Evolutionary conservation across 2,888 invertebrate genomes (phyloP).

Genomic region (Caenorhabditis doughertyi): DNA sequence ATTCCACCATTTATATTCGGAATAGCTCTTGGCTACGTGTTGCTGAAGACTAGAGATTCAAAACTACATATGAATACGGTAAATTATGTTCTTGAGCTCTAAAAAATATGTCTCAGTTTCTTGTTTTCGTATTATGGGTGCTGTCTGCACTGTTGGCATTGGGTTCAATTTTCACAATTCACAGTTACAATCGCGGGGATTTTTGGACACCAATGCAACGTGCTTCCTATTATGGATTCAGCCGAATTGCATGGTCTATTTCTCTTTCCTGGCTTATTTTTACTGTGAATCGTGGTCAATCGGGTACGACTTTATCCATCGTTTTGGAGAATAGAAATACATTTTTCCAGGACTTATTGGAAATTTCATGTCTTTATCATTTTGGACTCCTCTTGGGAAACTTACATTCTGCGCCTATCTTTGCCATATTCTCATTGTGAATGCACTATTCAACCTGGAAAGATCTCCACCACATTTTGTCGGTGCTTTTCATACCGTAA

Average conservation of each 20-base stretch:
- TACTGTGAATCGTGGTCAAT: constrained; percentile 77
- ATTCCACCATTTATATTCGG: constrained; percentile 83
- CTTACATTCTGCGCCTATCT: constrained; percentile 57
- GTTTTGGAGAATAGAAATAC: background rate
- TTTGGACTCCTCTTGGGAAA: constrained; percentile 63
- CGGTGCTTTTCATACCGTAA: constrained; percentile 54
- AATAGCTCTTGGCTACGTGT: constrained; percentile 82
- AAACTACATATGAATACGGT: constrained; percentile 47
- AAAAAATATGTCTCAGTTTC: constrained; percentile 21
- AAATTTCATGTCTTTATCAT: constrained; percentile 48
- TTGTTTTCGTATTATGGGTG: constrained; percentile 53
- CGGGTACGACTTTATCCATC: constrained; percentile 5
- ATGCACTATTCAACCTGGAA: constrained; percentile 46
- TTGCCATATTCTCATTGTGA: constrained; percentile 48
- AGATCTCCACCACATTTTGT: constrained; percentile 44
- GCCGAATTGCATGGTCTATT: constrained; percentile 83
- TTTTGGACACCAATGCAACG: constrained; percentile 39
- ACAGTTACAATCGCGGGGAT: constrained; percentile 55
- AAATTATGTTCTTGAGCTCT: background rate
- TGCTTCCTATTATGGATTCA: constrained; percentile 62
- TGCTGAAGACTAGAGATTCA: constrained; percentile 75
- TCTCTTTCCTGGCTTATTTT: constrained; percentile 84
- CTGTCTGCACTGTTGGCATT: constrained; percentile 43
- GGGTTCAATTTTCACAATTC: constrained; percentile 46
- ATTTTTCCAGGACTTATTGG: constrained; percentile 33